Evolutionary conservation across 2,113 vertebrate species (phyloP), one percentile per base, ranked within the genome.

Genomic region (Trochalopteron elliotii): DNA sequence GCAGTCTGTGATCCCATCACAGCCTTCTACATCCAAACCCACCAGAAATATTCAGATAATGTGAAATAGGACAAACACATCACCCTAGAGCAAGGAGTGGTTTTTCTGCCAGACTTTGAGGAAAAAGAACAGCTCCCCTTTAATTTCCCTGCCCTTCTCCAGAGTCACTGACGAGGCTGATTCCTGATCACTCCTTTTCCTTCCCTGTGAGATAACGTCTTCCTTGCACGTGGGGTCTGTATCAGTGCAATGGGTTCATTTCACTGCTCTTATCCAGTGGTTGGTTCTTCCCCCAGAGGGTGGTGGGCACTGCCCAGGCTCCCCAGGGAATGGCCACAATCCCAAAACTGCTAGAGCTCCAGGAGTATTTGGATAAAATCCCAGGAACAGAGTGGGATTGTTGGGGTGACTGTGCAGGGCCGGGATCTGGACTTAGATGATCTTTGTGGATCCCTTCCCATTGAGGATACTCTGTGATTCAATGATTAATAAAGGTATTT

Each of bases 221-320:
- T 82, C 20, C 42, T 77, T 42, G 25, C 45, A 24, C 0, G 0
- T 5, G 4, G 70, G 16, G 12, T 49, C 49, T n/a, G 5, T 27
- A 3, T 27, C 33, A 15, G 17, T 5, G 16, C 84, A 16, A 7
- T 7, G 35, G 24, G 7, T 44, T 75, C 12, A 11, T 27, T 15
- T 70, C 24, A 2, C 3, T 59, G n/a, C 3, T 37, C 33, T 37
- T 7, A 37, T 1, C 47, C 63, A 35, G 40, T 0, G 40, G 10
- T 4, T 77, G 31, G 1, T 8, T 61, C 40, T 61, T 60, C 35
- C 4, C 12, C 40, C 40, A 35, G 63, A 76, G 47, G n/a, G n/a
- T 61, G 40, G 13, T 47, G 25, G 25, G 39, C 45, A 68, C 39
- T n/a, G 69, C 2, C 1, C 13, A 45, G 60, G 9, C 53, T 82